Evolutionary conservation across 2,888 invertebrate species (phyloP), one percentile per base, ranked within the genome.

Genomic region (Himalopsyche anomala): DNA sequence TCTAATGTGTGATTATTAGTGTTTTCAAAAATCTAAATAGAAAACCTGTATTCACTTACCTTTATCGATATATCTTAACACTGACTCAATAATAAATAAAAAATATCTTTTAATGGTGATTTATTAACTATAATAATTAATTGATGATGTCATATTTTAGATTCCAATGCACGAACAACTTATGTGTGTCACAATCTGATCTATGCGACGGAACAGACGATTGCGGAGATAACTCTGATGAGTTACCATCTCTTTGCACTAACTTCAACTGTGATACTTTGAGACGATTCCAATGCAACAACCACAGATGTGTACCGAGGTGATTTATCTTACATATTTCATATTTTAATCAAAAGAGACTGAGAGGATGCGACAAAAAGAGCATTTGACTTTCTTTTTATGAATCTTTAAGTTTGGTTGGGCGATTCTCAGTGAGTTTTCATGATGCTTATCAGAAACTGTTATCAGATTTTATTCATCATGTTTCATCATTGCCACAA

Each of bases 131-230:
- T 28, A 28, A 74, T 28, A 56, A 28, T 86, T 86, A 12, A 54
- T 69, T 62, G 9, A 69, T n/a, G n/a, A 19, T 56, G 38, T 36
- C 80, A 80, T 81, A 15, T 83, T 87, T 19, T 86, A 95, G 96
- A 90, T 99, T 98, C 95, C 97, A 99, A 90, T 99, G 99, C 91
- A 94, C 94, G 85, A 99, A 99, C 91, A 97, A 98, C 90, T 93
- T 98, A 80, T 99, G 99, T 91, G 97, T 99, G 54, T 95, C 97
- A 8, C 95, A 96, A 88, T 95, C 96, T 8, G 98, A 98, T 92
- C 93, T 98, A 17, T 99, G 99, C 91, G 99, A 99, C 90, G 98
- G 98, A 56, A 95, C 96, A 45, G 97, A 98, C 90, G 98, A 98
- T 91, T 99, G 98, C 90, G 97, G 98, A 11, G 99, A 99, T 91